phyloP scores from a whole-genome alignment of 2,888 invertebrate species.

The Nemapogon koenigi region DNA sequence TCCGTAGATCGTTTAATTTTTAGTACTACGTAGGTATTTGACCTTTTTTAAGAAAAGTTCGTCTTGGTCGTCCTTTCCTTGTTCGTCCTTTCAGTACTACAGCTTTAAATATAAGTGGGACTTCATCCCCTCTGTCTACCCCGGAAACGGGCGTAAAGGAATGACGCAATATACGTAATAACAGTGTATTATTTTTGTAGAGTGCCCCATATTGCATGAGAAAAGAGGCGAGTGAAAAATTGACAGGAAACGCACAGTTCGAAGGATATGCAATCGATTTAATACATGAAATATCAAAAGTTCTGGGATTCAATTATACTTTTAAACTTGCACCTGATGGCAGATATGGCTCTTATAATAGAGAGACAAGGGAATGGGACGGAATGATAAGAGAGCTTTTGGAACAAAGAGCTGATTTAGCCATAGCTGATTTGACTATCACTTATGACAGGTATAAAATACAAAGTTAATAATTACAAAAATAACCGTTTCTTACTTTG shows the following conservation, averaged over 20 bases:
- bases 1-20: no score
- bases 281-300: conserved; percentile 88
- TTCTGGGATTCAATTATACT: conserved; percentile 87
- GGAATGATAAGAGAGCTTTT: conserved; percentile 89
- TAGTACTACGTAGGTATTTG: no score
- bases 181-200: conserved; percentile 60
- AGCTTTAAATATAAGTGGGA: no score
- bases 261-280: conserved; percentile 96
- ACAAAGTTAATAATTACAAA: no score
- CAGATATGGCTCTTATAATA: conserved; percentile 81
- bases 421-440: conserved; percentile 96
- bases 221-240: conserved; percentile 82
- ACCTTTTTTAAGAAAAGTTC: no score
- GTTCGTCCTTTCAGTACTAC: no score
- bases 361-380: conserved; percentile 88
- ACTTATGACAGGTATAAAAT: conserved; percentile 95
- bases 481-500: not conserved
- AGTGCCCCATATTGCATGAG: conserved; percentile 97
- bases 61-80: no score
- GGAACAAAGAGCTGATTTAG: conserved; percentile 92
- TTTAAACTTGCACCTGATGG: conserved; percentile 87
- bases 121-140: no score
- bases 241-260: conserved; percentile 90
- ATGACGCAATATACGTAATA: no score
- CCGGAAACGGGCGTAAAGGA: no score